Evolutionary conservation across 1,140 invertebrate genomes (phyloP).

Genomic region (Megalonaias nervosa): DNA sequence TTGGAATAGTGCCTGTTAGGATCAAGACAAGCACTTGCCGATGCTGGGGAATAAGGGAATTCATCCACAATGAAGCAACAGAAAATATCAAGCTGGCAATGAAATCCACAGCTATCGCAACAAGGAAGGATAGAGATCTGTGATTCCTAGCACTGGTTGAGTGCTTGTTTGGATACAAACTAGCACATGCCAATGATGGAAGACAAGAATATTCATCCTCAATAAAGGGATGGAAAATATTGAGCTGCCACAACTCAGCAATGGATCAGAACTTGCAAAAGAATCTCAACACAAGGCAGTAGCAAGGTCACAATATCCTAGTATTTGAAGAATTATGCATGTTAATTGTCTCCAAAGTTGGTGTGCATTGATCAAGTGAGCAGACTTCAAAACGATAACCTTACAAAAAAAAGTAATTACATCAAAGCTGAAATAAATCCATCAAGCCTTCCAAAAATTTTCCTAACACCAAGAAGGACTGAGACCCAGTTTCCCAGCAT

Average conservation of each 20-base stretch:
- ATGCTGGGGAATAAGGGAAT: slow-evolving; percentile 26
- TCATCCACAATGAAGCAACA: no score
- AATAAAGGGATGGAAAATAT: no score
- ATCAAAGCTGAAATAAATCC: neutral
- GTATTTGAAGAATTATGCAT: no score
- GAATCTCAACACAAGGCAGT: no score
- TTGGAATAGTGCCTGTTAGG: slow-evolving; percentile 36
- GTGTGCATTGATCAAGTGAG: no score
- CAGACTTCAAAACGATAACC: no score
- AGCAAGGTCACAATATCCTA: no score
- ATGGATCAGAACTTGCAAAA: no score
- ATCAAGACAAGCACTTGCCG: slow-evolving; percentile 35
- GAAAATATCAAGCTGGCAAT: neutral
- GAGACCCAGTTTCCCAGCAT: slow-evolving; percentile 14
- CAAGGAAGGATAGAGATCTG: neutral
- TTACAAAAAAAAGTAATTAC: no score
- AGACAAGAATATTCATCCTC: neutral
- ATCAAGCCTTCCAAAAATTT: neutral
- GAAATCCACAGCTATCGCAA: neutral
- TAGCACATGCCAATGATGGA: slow-evolving; percentile 56
- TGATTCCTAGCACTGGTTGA: slow-evolving; percentile 33
- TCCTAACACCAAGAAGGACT: no score
- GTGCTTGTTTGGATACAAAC: slow-evolving; percentile 37
- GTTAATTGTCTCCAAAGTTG: no score
- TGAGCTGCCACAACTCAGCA: no score